phyloP scores from a whole-genome alignment of 2,797 vertebrate species.

The Rallus crepitans region DNA sequence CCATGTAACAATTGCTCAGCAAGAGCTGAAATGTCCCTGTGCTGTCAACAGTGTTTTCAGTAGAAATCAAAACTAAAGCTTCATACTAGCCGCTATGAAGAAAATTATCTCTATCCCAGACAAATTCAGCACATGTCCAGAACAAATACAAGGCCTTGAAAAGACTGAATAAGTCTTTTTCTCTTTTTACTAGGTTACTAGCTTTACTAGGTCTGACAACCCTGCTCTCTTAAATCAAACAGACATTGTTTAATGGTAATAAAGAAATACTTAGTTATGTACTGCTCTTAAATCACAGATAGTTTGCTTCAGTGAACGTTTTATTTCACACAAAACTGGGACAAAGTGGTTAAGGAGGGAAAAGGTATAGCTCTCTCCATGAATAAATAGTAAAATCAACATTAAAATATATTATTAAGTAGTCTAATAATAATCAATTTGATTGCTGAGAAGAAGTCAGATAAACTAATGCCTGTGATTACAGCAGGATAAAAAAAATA shows the following conservation, averaged over 20 bases:
- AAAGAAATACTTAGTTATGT: background rate
- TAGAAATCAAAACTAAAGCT: too few relatives aligned
- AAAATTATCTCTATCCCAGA: too few relatives aligned
- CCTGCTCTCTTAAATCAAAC: background rate
- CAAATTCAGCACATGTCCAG: background rate
- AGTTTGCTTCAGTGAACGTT: background rate
- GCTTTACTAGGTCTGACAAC: background rate
- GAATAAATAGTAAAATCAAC: constrained; percentile 50
- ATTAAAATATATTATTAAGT: constrained; percentile 62
- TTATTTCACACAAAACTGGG: background rate
- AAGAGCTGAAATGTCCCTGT: too few relatives aligned
- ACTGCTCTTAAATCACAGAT: background rate
- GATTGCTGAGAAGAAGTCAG: constrained; percentile 51
- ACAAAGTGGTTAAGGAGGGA: background rate
- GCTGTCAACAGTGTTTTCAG: too few relatives aligned
- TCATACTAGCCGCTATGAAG: too few relatives aligned
- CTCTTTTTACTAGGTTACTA: background rate
- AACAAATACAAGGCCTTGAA: background rate
- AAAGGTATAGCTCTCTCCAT: constrained; percentile 44
- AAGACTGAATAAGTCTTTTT: background rate
- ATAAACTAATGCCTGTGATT: constrained; percentile 48
- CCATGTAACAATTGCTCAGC: too few relatives aligned
- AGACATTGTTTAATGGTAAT: background rate
- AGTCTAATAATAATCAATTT: constrained; percentile 63
- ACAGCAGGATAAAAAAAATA: background rate